phyloP scores from a whole-genome alignment of 1,140 invertebrate genomes.

The Leptestheria dahalacensis region DNA sequence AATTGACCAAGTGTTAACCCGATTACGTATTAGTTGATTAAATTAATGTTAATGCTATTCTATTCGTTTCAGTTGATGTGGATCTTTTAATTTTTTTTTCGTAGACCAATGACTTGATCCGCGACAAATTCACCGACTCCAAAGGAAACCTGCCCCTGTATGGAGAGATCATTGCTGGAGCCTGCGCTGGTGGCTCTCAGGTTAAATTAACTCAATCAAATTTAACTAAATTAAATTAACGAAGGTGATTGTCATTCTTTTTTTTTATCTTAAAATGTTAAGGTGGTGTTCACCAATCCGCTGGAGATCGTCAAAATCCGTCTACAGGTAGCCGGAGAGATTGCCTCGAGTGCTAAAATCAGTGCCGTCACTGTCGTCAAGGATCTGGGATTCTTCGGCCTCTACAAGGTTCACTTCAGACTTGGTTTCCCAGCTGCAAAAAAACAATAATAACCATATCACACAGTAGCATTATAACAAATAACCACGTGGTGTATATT shows the following conservation, averaged over 20 bases:
- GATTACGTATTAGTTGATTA: too few species aligned
- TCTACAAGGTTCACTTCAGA: slow-evolving; percentile 76
- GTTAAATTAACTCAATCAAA: slow-evolving; percentile 5
- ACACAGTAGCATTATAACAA: not conserved
- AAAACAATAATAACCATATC: not conserved
- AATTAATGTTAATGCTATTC: too few species aligned
- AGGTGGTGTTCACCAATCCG: slow-evolving; percentile 97
- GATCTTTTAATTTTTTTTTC: slow-evolving; percentile 25
- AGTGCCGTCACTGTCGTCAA: slow-evolving; percentile 72
- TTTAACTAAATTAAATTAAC: not conserved
- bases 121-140: slow-evolving; percentile 85
- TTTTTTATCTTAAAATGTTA: slow-evolving; percentile 62
- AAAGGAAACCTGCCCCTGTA: slow-evolving; percentile 68
- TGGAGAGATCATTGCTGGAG: slow-evolving; percentile 82
- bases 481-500: too few species aligned
- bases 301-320: slow-evolving; percentile 98
- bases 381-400: slow-evolving; percentile 80
- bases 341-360: slow-evolving; percentile 63
- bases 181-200: slow-evolving; percentile 51
- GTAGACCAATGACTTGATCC: slow-evolving; percentile 78
- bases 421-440: not conserved
- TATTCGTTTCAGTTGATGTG: too few species aligned
- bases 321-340: slow-evolving; percentile 95
- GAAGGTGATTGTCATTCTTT: slow-evolving; percentile 17
- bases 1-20: too few species aligned